phyloP scores from a whole-genome alignment of 2,888 invertebrate genomes.

The Melipona bicolor region DNA sequence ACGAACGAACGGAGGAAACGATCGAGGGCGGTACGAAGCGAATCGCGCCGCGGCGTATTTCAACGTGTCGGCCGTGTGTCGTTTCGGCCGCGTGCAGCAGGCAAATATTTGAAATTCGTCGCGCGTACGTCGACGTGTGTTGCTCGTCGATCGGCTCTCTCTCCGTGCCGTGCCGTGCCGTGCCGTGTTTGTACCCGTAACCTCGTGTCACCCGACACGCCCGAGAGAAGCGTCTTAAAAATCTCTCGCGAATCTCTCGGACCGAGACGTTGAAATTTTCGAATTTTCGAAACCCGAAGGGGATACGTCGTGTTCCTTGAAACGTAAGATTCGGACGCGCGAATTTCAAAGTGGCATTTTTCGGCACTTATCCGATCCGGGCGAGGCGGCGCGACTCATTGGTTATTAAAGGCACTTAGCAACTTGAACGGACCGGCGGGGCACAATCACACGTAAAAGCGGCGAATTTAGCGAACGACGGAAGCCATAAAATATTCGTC shows the following conservation, averaged over 20 bases:
- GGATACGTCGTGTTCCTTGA: too few relatives aligned
- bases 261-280: too few relatives aligned
- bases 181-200: neutral
- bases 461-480: conserved; percentile 14
- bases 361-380: neutral
- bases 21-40: conserved; percentile 57
- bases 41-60: conserved; percentile 69
- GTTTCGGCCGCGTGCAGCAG: conserved; percentile 64
- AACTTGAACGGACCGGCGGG: neutral
- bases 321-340: too few relatives aligned
- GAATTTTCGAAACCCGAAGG: too few relatives aligned
- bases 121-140: conserved; percentile 45
- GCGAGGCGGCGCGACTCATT: neutral
- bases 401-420: conserved; percentile 22
- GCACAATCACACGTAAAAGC: conserved; percentile 17
- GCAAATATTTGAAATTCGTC: conserved; percentile 75
- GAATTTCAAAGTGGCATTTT: neutral
- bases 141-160: neutral
- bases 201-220: neutral
- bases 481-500: conserved; percentile 22
- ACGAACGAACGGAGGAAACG: neutral
- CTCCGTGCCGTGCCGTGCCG: neutral
- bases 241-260: neutral
- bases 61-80: conserved; percentile 56
- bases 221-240: neutral